A percentile compares a stretch with the other conserved stretches of the same genome.
Evolutionary conservation across 1,140 invertebrate genomes (phyloP).

Genomic region (Teleopsis dalmanni): DNA sequence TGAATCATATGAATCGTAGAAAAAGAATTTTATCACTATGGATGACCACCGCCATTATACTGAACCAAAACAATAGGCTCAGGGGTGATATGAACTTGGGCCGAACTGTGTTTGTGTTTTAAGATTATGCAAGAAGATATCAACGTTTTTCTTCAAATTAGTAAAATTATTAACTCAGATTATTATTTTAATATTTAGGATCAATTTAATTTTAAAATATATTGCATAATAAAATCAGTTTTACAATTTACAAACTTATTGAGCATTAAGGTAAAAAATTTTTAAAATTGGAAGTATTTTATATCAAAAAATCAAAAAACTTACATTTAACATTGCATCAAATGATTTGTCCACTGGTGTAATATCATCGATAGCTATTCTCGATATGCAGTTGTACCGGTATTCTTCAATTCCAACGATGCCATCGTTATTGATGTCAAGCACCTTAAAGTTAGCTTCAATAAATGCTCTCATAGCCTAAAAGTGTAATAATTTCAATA

Average conservation of each 20-base stretch:
- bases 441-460: slow-evolving; percentile 70
- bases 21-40: no score
- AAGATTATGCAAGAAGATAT: no score
- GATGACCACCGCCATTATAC: no score
- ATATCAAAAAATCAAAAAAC: slow-evolving; percentile 23
- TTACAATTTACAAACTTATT: not conserved
- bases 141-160: no score
- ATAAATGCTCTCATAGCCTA: slow-evolving; percentile 74
- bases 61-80: no score
- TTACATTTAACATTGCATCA: slow-evolving; percentile 67
- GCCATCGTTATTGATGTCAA: slow-evolving; percentile 73
- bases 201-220: no score
- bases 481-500: slow-evolving; percentile 10
- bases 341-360: slow-evolving; percentile 68
- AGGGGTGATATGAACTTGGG: no score
- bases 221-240: no score
- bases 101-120: no score
- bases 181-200: no score
- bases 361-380: slow-evolving; percentile 67
- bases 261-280: not conserved
- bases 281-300: not conserved
- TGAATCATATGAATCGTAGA: no score
- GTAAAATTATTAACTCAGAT: no score
- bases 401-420: slow-evolving; percentile 70
- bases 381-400: slow-evolving; percentile 70